These are phyloP conservation scores for Spodoptera frugiperda DNA, from an alignment of 1,140 invertebrate genomes.

Conservation along the genomic window DNA sequence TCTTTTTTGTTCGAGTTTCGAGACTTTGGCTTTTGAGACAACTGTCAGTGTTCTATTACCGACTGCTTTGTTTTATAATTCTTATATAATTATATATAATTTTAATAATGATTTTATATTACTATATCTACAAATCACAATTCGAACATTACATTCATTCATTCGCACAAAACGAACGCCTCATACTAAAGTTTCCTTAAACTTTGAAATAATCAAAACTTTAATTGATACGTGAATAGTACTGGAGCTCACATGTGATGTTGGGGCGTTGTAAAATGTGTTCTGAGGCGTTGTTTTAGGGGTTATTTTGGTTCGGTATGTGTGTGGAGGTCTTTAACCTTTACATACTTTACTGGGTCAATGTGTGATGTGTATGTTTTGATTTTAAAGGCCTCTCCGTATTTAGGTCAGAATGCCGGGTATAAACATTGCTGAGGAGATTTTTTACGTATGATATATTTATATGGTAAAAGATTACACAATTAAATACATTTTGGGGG, in stretches of 20 bases:
- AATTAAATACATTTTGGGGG: neutral
- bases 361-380: slow-evolving; percentile 63
- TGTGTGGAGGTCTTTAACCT: slow-evolving; percentile 63
- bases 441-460: neutral
- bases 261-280: slow-evolving; percentile 15
- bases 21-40: neutral
- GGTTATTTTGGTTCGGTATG: slow-evolving; percentile 47
- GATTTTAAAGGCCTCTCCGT: slow-evolving; percentile 55
- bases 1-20: slow-evolving; percentile 13
- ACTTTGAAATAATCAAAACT: slow-evolving; percentile 50
- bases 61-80: neutral
- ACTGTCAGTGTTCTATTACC: slow-evolving; percentile 5
- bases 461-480: neutral
- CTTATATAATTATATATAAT: too few species aligned
- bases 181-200: slow-evolving; percentile 32
- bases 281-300: slow-evolving; percentile 31
- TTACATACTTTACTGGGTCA: slow-evolving; percentile 71
- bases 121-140: slow-evolving; percentile 1
- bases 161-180: slow-evolving; percentile 21
- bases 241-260: slow-evolving; percentile 47
- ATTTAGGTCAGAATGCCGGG: slow-evolving; percentile 56
- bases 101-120: neutral
- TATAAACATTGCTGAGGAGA: slow-evolving; percentile 28
- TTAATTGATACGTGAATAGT: slow-evolving; percentile 55
- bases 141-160: slow-evolving; percentile 4